Evolutionary conservation across 2,888 invertebrate genomes (phyloP).

Genomic region (Tetragonisca angustula): DNA sequence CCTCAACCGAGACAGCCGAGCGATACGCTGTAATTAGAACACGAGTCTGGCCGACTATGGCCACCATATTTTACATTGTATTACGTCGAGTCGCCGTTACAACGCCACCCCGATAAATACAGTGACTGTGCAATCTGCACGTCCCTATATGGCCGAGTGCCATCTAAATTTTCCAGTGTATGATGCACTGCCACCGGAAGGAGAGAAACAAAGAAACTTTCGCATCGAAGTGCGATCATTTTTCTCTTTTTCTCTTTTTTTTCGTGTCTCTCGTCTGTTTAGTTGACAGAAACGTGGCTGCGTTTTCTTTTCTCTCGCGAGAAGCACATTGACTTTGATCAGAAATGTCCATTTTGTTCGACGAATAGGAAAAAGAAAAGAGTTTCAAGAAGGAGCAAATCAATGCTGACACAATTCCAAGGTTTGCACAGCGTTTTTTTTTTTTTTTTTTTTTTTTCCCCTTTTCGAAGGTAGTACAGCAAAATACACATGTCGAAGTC

Average conservation of each 20-base stretch:
- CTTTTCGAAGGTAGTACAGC: no score
- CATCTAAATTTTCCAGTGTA: conserved; percentile 51
- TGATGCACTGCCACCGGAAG: background rate
- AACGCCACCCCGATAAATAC: conserved; percentile 35
- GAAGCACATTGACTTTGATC: no score
- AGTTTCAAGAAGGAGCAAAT: no score
- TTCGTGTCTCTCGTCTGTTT: background rate
- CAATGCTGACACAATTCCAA: no score
- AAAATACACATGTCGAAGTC: no score
- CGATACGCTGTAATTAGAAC: conserved; percentile 69
- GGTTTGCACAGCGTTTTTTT: no score
- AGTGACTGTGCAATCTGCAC: conserved; percentile 41
- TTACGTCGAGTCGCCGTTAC: conserved; percentile 54
- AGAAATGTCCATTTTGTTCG: no score
- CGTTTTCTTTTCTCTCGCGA: no score
- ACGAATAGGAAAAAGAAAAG: no score
- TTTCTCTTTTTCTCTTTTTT: background rate
- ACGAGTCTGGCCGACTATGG: conserved; percentile 45
- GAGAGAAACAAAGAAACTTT: background rate
- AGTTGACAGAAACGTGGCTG: no score
- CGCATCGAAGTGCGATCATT: background rate
- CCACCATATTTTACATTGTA: conserved; percentile 70
- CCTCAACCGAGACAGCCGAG: conserved; percentile 55
- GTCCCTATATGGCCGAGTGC: conserved; percentile 47
- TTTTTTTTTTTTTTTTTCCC: no score